Percentiles rank a stretch among this genome's conserved stretches.
Conservation (phyloP, 1,140 invertebrate species). For the Calephelis virginiensis region DNA sequence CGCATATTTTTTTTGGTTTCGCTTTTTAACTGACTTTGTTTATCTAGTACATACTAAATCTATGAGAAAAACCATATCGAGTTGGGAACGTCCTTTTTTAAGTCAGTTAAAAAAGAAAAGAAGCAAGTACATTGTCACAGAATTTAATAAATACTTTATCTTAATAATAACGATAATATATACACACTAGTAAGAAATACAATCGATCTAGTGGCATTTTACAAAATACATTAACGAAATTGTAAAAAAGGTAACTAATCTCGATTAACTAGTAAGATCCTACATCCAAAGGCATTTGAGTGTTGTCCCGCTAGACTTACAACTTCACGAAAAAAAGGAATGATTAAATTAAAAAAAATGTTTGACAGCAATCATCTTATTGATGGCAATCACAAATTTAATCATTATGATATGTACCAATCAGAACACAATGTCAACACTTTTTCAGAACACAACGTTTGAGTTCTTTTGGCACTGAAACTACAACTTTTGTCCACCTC, state of each 20-base stretch:
- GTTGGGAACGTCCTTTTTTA: neutral
- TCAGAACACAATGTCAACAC: too few species aligned
- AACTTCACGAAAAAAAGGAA: neutral
- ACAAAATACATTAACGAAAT: neutral
- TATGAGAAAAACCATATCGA: neutral
- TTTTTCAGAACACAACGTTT: too few species aligned
- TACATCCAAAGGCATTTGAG: constrained; percentile 6
- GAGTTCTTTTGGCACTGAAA: too few species aligned
- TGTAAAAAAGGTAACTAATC: constrained; percentile 5
- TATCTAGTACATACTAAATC: too few species aligned
- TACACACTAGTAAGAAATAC: neutral
- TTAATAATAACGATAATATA: constrained; percentile 23
- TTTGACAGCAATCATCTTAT: neutral
- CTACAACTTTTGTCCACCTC: too few species aligned
- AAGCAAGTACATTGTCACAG: constrained; percentile 10
- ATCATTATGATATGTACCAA: too few species aligned
- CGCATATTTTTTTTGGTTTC: too few species aligned
- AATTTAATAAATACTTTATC: constrained; percentile 33
- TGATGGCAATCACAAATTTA: neutral
- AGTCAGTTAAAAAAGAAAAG: neutral
- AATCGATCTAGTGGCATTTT: neutral
- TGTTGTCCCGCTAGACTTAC: neutral
- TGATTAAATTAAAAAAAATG: neutral
- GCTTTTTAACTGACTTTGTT: too few species aligned
- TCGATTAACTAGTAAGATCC: constrained; percentile 9